A percentile compares a stretch with the other conserved stretches of the same genome.
phyloP scores from a whole-genome alignment of 2,113 vertebrate genomes.

The rat (Rattus norvegicus) region DNA sequence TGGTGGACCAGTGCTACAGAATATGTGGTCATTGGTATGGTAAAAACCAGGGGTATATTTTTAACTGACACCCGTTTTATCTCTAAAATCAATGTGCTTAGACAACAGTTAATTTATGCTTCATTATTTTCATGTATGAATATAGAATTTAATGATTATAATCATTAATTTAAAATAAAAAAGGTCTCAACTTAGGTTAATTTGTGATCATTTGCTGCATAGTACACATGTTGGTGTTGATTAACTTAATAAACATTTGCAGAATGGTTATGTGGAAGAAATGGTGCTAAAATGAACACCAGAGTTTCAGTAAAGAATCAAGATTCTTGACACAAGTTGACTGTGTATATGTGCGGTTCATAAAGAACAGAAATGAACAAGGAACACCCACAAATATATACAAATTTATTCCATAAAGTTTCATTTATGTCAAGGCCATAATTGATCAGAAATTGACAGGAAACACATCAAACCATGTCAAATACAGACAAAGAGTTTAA shows the following conservation, averaged over 20 bases:
- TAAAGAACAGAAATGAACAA: background rate
- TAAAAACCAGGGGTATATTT: constrained; percentile 67
- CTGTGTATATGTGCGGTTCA: background rate
- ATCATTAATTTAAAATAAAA: background rate
- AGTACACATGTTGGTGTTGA: background rate
- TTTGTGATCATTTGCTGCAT: background rate
- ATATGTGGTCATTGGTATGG: constrained; percentile 47
- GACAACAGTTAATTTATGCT: background rate
- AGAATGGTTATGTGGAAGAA: background rate
- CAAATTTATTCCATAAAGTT: background rate
- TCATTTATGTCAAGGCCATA: background rate
- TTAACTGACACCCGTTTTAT: constrained; percentile 65
- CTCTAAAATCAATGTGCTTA: constrained; percentile 69
- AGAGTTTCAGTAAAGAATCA: background rate
- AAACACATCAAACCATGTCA: background rate
- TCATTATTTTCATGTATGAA: background rate
- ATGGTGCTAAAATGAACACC: background rate
- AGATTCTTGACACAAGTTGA: background rate
- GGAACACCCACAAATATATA: background rate
- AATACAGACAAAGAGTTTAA: too few relatives aligned
- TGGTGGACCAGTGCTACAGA: constrained; percentile 66
- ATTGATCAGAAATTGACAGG: background rate
- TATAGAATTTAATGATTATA: background rate
- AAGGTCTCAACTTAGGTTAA: background rate
- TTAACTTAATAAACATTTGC: constrained; percentile 6